Evolutionary conservation across 2,797 vertebrate species (phyloP).

Genomic region (Emydoidea blandingii): DNA sequence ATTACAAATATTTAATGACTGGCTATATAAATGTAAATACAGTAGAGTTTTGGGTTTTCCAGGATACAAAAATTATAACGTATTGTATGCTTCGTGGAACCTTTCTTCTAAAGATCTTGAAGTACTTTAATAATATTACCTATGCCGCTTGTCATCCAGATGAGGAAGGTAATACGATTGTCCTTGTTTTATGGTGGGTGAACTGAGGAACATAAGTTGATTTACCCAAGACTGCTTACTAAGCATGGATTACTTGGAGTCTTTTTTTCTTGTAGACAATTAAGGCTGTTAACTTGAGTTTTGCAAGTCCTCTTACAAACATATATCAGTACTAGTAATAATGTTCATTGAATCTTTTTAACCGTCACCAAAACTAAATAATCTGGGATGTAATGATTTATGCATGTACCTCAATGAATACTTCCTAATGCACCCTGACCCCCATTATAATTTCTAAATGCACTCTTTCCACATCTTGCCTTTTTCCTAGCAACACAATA

Average conservation of each 20-base stretch:
- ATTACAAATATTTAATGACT: constrained; percentile 9
- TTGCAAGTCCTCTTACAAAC: not conserved
- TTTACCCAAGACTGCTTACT: not conserved
- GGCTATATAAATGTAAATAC: not conserved
- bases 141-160: not conserved
- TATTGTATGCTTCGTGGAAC: fast-evolving
- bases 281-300: not conserved
- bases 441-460: not conserved
- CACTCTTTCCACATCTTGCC: not conserved
- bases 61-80: constrained; percentile 8
- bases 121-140: not conserved
- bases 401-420: not conserved
- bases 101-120: not conserved
- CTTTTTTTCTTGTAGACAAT: not conserved
- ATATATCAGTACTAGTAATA: not conserved
- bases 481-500: not conserved
- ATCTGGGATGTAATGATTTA: not conserved
- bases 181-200: not conserved
- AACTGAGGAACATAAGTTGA: not conserved
- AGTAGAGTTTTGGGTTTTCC: not conserved
- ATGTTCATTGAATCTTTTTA: not conserved
- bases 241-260: fast-evolving
- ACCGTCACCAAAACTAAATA: not conserved
- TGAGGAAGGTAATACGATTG: not conserved
- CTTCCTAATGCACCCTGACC: not conserved